Percentiles rank a stretch among this genome's conserved stretches.
phyloP scores from a whole-genome alignment of 2,888 invertebrate genomes.

The Meghimatium bilineatum region DNA sequence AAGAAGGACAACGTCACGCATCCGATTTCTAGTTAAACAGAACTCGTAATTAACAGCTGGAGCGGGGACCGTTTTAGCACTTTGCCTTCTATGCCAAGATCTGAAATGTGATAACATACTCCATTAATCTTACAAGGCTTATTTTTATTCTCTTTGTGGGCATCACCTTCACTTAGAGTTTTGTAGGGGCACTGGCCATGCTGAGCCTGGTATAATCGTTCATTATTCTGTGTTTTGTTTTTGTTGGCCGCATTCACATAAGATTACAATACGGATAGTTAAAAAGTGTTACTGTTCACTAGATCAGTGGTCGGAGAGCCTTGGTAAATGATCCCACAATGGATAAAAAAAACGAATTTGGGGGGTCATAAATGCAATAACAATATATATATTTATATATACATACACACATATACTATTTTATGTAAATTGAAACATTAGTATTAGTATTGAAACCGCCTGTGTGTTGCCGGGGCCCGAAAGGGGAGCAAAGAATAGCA shows the following conservation, averaged over 20 bases:
- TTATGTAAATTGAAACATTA: too few species aligned
- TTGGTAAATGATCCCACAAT: too few species aligned
- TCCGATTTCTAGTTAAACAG: neutral
- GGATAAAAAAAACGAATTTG: too few species aligned
- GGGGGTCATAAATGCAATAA: too few species aligned
- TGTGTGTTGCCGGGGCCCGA: too few species aligned
- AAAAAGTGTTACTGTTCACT: too few species aligned
- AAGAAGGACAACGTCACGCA: neutral
- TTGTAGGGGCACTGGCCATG: neutral
- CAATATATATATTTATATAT: too few species aligned
- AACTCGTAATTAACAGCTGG: neutral
- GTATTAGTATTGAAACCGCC: too few species aligned
- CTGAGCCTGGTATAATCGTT: neutral
- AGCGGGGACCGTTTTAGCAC: neutral
- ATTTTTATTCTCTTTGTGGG: neutral
- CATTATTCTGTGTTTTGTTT: neutral
- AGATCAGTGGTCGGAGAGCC: too few species aligned
- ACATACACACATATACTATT: too few species aligned
- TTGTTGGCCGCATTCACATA: neutral
- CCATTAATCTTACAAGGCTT: neutral
- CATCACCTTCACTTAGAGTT: neutral
- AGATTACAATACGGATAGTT: too few species aligned
- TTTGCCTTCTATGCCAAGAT: neutral
- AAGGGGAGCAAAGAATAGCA: too few species aligned
- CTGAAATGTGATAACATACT: neutral